Percentiles rank a stretch among this genome's conserved stretches.
These are phyloP conservation scores for Bombus superbus DNA, from an alignment of 1,140 invertebrate species.

Conservation along the genomic window DNA sequence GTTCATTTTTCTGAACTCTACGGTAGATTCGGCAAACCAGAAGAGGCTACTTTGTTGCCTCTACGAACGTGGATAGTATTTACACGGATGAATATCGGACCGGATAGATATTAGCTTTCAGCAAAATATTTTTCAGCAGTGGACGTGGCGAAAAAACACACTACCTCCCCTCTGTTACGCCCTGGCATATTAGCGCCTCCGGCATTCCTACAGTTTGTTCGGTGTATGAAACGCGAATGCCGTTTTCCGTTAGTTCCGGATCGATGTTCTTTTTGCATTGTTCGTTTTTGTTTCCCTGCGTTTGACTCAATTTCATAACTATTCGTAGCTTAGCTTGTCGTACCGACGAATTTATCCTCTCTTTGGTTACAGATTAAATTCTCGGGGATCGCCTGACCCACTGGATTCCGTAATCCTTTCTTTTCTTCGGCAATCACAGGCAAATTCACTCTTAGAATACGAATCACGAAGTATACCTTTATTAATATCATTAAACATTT, in stretches of 20 bases:
- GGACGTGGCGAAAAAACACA: constrained; percentile 60
- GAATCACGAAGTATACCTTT: no score
- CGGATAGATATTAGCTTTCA: constrained; percentile 70
- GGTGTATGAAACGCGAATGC: constrained; percentile 59
- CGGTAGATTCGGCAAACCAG: constrained; percentile 37
- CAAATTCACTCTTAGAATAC: no score
- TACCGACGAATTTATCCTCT: neutral
- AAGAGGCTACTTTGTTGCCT: constrained; percentile 61
- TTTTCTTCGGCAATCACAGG: neutral
- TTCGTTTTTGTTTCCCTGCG: constrained; percentile 14
- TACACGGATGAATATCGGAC: constrained; percentile 66
- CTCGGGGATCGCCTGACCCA: neutral
- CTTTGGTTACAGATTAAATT: neutral
- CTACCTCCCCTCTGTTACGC: constrained; percentile 49
- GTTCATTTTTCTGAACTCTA: constrained; percentile 32
- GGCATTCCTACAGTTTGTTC: constrained; percentile 64
- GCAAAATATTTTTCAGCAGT: constrained; percentile 68
- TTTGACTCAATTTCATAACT: constrained; percentile 30
- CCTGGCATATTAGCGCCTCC: constrained; percentile 66
- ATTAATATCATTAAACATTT: neutral
- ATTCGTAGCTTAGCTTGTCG: neutral
- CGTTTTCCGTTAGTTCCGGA: constrained; percentile 63
- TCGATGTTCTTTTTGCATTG: constrained; percentile 56
- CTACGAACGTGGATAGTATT: constrained; percentile 60
- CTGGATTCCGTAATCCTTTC: neutral